These are phyloP conservation scores for Platorchestia sp. DNA, from an alignment of 1,140 invertebrate species.

Conservation along the genomic window DNA sequence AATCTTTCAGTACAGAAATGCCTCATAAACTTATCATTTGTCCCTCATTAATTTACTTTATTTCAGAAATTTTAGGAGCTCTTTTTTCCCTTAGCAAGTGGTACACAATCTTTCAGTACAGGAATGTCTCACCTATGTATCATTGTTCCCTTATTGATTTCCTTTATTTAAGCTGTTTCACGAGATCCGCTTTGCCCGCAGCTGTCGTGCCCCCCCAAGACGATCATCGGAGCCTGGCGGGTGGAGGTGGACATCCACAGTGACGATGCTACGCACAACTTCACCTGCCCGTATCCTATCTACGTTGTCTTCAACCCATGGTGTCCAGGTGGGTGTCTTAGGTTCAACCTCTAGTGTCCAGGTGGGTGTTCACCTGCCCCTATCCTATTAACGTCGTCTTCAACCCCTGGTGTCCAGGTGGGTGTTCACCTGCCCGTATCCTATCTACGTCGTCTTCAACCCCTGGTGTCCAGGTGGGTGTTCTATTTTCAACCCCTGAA, in stretches of 20 bases:
- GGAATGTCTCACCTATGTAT: no score
- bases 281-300: not conserved
- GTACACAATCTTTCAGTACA: no score
- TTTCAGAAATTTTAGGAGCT: no score
- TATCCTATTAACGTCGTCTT: constrained; percentile 32
- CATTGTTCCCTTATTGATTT: no score
- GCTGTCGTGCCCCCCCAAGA: not conserved
- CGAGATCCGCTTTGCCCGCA: not conserved
- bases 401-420: constrained; percentile 49
- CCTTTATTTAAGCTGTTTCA: no score
- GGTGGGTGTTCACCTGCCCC: constrained; percentile 27
- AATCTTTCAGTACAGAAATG: no score
- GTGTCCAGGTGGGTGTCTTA: constrained; percentile 11
- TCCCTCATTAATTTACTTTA: no score
- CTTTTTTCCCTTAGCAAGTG: no score
- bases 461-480: constrained; percentile 19
- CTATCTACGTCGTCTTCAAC: constrained; percentile 44
- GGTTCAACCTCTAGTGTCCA: not conserved
- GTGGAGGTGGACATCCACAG: constrained; percentile 54
- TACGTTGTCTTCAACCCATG: constrained; percentile 56
- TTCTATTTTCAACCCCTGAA: not conserved
- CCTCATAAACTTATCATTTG: no score
- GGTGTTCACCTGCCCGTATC: no score
- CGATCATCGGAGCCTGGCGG: constrained; percentile 37
- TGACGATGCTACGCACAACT: constrained; percentile 32